Conservation (phyloP, 2,113 vertebrate species). For the Lepus timidus region DNA sequence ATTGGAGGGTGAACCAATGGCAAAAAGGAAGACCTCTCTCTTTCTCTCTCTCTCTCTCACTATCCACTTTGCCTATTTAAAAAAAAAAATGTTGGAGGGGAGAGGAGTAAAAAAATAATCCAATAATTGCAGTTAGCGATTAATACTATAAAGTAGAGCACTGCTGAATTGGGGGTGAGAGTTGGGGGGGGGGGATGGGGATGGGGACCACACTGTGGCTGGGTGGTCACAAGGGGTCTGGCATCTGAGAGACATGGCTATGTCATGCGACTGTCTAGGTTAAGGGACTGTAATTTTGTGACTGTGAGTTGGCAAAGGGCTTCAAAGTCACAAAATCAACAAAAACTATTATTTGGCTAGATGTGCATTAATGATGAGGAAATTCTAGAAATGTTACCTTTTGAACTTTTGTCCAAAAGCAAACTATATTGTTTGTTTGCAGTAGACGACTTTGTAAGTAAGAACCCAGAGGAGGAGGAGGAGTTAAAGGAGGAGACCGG, state of each 20-base stretch:
- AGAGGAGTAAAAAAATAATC: neutral
- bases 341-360: neutral
- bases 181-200: neutral
- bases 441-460: neutral
- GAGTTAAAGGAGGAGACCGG: no score
- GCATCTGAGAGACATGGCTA: neutral
- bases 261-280: neutral
- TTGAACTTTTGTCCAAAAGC: neutral
- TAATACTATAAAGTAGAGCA: neutral
- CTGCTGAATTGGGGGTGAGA: neutral
- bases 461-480: neutral
- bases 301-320: neutral
- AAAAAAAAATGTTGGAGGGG: neutral
- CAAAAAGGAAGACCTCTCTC: no score
- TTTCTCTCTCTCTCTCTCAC: no score
- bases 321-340: neutral
- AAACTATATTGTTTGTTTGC: neutral
- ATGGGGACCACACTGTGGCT: neutral
- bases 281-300: neutral
- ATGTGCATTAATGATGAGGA: neutral
- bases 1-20: no score
- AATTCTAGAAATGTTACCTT: slow-evolving; percentile 23
- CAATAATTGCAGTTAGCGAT: neutral
- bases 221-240: neutral
- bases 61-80: no score